These are phyloP conservation scores for Fragum whitleyi DNA, from an alignment of 2,888 invertebrate genomes.

Conservation along the genomic window DNA sequence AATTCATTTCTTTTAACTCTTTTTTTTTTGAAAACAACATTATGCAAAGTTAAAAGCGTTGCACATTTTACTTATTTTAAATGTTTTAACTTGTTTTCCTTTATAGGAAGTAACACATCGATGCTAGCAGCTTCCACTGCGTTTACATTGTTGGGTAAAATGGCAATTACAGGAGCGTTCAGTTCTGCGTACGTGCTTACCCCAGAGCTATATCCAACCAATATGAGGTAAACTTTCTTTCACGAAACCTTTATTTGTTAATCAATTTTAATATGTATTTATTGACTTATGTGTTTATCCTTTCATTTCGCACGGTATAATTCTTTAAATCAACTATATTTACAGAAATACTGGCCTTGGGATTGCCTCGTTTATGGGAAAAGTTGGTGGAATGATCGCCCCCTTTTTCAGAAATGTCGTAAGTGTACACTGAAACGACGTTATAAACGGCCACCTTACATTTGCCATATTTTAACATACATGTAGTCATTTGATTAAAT, in stretches of 20 bases:
- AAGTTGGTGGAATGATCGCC: slow-evolving; percentile 58
- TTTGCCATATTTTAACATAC: too few species aligned
- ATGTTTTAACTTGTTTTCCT: too few species aligned
- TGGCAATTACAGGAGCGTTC: slow-evolving; percentile 61
- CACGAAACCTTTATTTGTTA: neutral
- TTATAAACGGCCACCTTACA: too few species aligned
- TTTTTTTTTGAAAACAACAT: too few species aligned
- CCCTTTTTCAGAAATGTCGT: slow-evolving; percentile 54
- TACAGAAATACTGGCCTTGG: slow-evolving; percentile 57
- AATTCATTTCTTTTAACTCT: too few species aligned
- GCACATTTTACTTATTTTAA: too few species aligned
- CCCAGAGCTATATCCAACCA: slow-evolving; percentile 63
- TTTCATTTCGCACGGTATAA: neutral
- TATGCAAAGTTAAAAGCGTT: too few species aligned
- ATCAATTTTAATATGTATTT: neutral
- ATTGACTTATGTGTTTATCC: neutral
- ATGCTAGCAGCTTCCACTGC: slow-evolving; percentile 58
- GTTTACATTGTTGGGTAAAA: slow-evolving; percentile 61
- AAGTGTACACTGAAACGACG: too few species aligned
- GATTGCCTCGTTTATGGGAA: slow-evolving; percentile 55
- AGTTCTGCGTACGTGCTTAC: slow-evolving; percentile 55
- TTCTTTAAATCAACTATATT: too few species aligned
- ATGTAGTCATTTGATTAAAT: neutral
- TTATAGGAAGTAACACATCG: slow-evolving; percentile 31
- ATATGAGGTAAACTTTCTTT: slow-evolving; percentile 62